These are phyloP conservation scores for Cenopis cana DNA, from an alignment of 2,888 invertebrate genomes.

Conservation along the genomic window DNA sequence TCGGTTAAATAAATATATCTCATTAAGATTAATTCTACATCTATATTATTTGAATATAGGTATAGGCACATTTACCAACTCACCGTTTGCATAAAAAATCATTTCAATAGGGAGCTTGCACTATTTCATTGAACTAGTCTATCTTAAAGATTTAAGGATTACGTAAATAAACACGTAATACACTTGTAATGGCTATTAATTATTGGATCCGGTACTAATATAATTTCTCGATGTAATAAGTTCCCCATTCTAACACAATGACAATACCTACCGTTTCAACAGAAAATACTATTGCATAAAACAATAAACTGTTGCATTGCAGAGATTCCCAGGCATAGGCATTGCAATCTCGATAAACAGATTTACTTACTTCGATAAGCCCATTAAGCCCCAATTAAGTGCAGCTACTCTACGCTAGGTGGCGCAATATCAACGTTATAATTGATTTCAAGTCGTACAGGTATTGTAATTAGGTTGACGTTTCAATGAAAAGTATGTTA, in stretches of 20 bases:
- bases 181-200: too few species aligned
- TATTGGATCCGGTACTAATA: too few species aligned
- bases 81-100: conserved; percentile 23
- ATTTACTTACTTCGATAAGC: too few species aligned
- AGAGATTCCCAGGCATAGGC: conserved; percentile 44
- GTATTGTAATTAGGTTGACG: conserved; percentile 12
- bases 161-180: too few species aligned
- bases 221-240: too few species aligned
- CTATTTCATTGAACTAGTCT: too few species aligned
- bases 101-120: too few species aligned
- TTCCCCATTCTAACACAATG: conserved; percentile 31
- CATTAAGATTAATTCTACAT: too few species aligned
- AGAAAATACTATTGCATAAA: conserved; percentile 24
- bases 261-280: conserved; percentile 32
- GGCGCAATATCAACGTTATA: conserved; percentile 54
- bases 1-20: too few species aligned
- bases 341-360: conserved; percentile 50
- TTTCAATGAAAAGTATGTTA: conserved; percentile 4
- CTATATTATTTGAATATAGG: too few species aligned
- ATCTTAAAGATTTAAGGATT: too few species aligned
- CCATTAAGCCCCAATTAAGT: conserved; percentile 55
- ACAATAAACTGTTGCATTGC: conserved; percentile 41
- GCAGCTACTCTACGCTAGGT: conserved; percentile 62
- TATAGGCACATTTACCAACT: background rate
- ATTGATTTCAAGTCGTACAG: conserved; percentile 33